Conservation (phyloP, 2,113 vertebrate species). For the Turdus rufiventris region DNA sequence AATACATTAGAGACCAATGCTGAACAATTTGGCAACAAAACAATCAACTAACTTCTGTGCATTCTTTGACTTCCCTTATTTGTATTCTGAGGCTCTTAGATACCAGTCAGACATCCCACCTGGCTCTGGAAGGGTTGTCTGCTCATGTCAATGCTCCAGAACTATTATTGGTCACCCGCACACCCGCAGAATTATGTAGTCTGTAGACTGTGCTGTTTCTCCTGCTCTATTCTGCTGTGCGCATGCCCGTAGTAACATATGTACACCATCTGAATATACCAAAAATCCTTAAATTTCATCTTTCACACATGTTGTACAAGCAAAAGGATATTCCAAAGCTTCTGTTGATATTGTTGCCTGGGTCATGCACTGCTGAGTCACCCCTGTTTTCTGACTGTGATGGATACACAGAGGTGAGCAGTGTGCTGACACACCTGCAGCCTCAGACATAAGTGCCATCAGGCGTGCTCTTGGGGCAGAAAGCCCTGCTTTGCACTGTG, state of each 20-base stretch:
- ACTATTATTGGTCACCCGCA: background rate
- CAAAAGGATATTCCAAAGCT: background rate
- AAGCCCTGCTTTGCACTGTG: background rate
- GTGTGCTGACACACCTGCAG: background rate
- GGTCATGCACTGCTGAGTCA: background rate
- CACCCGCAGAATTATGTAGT: background rate
- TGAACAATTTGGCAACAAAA: background rate
- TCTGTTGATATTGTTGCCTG: background rate
- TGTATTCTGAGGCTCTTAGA: background rate
- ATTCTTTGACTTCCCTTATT: background rate
- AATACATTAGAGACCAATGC: background rate
- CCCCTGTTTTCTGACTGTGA: background rate
- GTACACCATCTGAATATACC: background rate
- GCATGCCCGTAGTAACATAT: fast-evolving
- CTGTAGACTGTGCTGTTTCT: background rate
- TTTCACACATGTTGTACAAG: background rate
- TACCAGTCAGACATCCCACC: background rate
- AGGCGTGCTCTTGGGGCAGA: background rate
- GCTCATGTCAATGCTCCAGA: fast-evolving
- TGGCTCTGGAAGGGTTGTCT: background rate
- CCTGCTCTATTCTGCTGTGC: background rate
- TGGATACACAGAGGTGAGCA: fast-evolving
- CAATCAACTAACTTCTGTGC: background rate
- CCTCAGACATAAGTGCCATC: background rate
- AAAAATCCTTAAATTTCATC: background rate